Evolutionary conservation across 1,140 invertebrate species (phyloP), one percentile per base, ranked within the genome.

Genomic region (Drosophila triauraria): DNA sequence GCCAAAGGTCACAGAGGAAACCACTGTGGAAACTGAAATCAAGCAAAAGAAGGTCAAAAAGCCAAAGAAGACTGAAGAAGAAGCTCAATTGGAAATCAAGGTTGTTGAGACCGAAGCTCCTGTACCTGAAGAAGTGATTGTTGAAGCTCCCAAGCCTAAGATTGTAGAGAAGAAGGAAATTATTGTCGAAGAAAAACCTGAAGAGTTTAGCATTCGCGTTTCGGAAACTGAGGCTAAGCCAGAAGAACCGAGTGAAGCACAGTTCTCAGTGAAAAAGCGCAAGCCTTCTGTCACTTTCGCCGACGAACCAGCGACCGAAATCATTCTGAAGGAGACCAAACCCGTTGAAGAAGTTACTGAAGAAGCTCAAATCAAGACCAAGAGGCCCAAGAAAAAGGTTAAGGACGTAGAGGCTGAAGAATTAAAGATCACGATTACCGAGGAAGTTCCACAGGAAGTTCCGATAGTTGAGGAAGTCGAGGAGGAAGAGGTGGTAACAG

Each of bases 11-110:
- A 63, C 75, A 5, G 91, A 93, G 59, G 82, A 93, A 57, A 54
- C 67, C 20, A 59, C 88, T 30, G 93, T 93, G 13, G 81, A 91
- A 83, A 68, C 82, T 23, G 67, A 80, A 58, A 62, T 91, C 3
- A 91, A 88, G 15, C 69, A 68, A 15, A 92, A 92, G 63, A 93
- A 87, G 68, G 91, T 48, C n/a, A 93, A 93, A 75, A 93, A 93
- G 51, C 93, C 93, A 5, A 93, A 93, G 72, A 93, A 92, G 30
- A 54, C 81, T 30, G 91, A 91, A 65, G 91, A 92, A 65, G 94
- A 81, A 58, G 63, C 68, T 50, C 59, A 51, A 42, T 58, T 81
- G 1, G 78, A 91, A 59, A 80, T 92, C 13, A 82, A 91, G 63
- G 68, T 92, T 51, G 64, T 76, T 7, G 91, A 92, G 44, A 62